Percentiles rank a stretch among this genome's conserved stretches.
phyloP scores from a whole-genome alignment of 2,113 vertebrate species.

The Carassius gibelio region DNA sequence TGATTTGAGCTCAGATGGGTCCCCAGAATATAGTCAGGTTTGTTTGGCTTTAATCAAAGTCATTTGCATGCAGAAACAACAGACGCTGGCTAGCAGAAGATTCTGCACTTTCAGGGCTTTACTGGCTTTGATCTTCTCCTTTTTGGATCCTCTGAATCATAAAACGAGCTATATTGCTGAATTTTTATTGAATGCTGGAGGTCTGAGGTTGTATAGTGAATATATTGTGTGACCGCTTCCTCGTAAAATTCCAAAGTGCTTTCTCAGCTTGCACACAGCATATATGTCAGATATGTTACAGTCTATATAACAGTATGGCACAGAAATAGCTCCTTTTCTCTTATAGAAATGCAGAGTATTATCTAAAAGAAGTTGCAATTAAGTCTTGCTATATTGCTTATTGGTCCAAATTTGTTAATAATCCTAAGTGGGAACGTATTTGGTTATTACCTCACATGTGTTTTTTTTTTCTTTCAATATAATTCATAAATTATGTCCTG shows the following conservation, averaged over 20 bases:
- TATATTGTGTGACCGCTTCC: background rate
- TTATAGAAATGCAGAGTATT: background rate
- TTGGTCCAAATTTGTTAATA: too few relatives aligned
- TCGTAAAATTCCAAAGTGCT: background rate
- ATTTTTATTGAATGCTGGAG: background rate
- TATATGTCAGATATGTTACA: background rate
- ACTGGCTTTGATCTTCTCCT: conserved; percentile 60
- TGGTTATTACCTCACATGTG: too few relatives aligned
- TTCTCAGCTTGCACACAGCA: background rate
- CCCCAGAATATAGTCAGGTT: background rate
- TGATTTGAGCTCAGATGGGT: conserved; percentile 29
- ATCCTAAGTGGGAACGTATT: too few relatives aligned
- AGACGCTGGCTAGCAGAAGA: background rate
- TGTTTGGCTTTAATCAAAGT: conserved; percentile 57
- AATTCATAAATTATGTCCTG: too few relatives aligned
- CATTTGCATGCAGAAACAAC: conserved; percentile 62
- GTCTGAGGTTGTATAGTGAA: background rate
- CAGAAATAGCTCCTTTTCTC: background rate
- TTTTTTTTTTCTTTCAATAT: too few relatives aligned
- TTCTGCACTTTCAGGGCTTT: background rate
- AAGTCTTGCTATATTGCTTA: too few relatives aligned
- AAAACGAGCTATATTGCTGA: background rate
- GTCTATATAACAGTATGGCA: background rate
- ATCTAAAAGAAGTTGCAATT: too few relatives aligned
- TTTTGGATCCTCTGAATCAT: background rate